Evolutionary conservation across 2,113 vertebrate genomes (phyloP), one percentile per base, ranked within the genome.

Genomic region (Tapirus terrestris): DNA sequence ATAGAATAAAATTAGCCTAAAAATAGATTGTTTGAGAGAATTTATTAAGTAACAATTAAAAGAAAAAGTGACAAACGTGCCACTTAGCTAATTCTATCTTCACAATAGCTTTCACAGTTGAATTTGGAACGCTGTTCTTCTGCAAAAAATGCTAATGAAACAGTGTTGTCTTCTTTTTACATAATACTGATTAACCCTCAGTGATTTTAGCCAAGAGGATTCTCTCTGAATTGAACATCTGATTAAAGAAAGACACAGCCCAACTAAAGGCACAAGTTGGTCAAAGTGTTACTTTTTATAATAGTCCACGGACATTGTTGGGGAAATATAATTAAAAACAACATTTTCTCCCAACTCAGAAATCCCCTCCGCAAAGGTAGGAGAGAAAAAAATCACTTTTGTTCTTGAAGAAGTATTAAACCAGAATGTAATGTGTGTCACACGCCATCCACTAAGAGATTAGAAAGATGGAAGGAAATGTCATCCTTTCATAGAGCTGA

Each of bases 31-130:
- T 94, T 97, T 96, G 94, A 97, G 96, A 97, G 96, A 98, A 97
- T 97, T 73, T 88, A 76, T 89, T 98, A 98, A 98, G 96, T 97
- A 97, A 97, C 98, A 98, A 98, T 98, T 99, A 98, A 98, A 99
- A 98, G 93, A 76, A 97, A 97, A 98, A 96, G 98, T 98, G 98
- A 98, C 98, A 98, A 98, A 98, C 4, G 77, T 97, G 97, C 70
- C 97, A 95, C 93, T 98, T 98, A 98, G 97, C 94, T 98, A 98
- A 97, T 97, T 97, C 95, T 95, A 12, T 67, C 67, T 98, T 97
- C 94, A 87, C 94, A 98, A 95, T 97, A 97, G 96, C 95, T 97
- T 95, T 97, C 97, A 97, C 45, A 10, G 83, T 29, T 90, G 91
- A 98, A 96, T 96, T 85, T 96, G 95, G 98, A 98, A 98, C 56